A percentile compares a stretch with the other conserved stretches of the same genome.
Conservation (phyloP, 53 echinoderm and acorn worm genomes). For the Actinopyga echinites region DNA sequence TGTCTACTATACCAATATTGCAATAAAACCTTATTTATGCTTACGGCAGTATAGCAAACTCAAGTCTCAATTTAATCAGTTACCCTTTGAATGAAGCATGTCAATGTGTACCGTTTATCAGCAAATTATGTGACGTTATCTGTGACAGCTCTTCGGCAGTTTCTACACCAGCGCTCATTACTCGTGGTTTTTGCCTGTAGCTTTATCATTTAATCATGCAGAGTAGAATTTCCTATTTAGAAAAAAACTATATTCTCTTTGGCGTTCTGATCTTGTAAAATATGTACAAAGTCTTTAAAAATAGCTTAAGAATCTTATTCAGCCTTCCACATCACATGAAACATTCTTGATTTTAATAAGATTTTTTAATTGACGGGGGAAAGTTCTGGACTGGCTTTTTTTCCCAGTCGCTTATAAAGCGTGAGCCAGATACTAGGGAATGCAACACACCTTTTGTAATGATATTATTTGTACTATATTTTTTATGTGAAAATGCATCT, state of each 20-base stretch:
- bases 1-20: not conserved
- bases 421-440: not conserved
- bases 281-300: constrained; percentile 42
- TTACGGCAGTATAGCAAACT: too few relatives aligned
- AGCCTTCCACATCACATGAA: constrained; percentile 49
- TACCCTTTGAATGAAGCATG: too few relatives aligned
- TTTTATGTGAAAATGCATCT: constrained; percentile 47
- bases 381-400: not conserved
- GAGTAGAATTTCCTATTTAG: constrained; percentile 30
- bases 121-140: too few relatives aligned
- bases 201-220: constrained; percentile 32
- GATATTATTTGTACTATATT: constrained; percentile 43
- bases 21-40: too few relatives aligned
- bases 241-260: constrained; percentile 42
- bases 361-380: constrained; percentile 18
- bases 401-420: not conserved
- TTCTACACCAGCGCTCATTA: too few relatives aligned
- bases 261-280: constrained; percentile 35
- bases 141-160: too few relatives aligned
- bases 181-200: constrained; percentile 26
- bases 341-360: constrained; percentile 46
- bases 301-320: constrained; percentile 40
- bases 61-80: too few relatives aligned
- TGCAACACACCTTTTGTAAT: constrained; percentile 45
- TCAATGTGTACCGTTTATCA: too few relatives aligned